Percentiles rank a stretch among this genome's conserved stretches.
phyloP scores from a whole-genome alignment of 1,140 invertebrate genomes.

The Sinonovacula constricta region DNA sequence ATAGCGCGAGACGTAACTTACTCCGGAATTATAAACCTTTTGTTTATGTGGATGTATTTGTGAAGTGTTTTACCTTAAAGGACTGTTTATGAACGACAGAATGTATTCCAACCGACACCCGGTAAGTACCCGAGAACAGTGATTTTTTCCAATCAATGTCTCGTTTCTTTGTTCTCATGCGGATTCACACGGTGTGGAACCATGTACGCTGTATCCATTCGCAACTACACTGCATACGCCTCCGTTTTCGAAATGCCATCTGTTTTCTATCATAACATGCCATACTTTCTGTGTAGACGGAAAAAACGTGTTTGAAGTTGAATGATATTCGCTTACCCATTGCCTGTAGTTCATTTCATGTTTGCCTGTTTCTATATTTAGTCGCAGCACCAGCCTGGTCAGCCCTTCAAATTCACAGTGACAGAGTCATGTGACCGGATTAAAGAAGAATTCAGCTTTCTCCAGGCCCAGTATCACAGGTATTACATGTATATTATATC shows the following conservation, averaged over 20 bases:
- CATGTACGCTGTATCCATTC: conserved; percentile 18
- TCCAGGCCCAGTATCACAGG: conserved; percentile 99
- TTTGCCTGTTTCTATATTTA: conserved; percentile 47
- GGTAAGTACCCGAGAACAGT: conserved; percentile 69
- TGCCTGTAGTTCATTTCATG: conserved; percentile 23
- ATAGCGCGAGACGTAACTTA: neutral
- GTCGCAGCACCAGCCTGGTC: conserved; percentile 85
- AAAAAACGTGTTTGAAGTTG: neutral
- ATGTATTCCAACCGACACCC: conserved; percentile 79
- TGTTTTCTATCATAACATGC: conserved; percentile 11
- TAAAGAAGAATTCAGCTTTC: conserved; percentile 99
- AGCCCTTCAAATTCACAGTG: conserved; percentile 97
- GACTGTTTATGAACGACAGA: conserved; percentile 21
- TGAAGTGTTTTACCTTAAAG: neutral
- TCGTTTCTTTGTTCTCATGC: conserved; percentile 37
- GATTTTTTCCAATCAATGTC: conserved; percentile 19
- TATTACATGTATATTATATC: no score
- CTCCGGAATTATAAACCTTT: neutral
- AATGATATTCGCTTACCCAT: neutral
- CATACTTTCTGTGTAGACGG: neutral
- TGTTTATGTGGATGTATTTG: neutral
- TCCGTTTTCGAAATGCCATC: conserved; percentile 27
- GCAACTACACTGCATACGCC: conserved; percentile 30
- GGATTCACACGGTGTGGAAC: conserved; percentile 42
- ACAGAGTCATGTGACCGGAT: conserved; percentile 97